phyloP scores from a whole-genome alignment of 2,888 invertebrate genomes.

The Zygaena filipendulae region DNA sequence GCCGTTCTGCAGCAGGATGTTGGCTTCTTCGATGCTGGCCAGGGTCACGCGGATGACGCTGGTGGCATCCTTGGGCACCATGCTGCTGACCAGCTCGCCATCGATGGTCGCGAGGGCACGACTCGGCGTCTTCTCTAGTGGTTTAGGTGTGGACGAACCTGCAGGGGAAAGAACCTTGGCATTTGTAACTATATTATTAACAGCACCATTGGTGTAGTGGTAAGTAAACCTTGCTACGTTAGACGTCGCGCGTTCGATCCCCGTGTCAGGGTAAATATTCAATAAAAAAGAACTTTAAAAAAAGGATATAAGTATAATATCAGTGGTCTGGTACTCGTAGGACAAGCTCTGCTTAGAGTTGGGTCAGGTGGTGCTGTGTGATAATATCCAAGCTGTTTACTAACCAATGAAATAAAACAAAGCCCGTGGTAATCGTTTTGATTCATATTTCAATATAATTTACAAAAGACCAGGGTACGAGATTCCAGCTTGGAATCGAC shows the following conservation, averaged over 20 bases:
- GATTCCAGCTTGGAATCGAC: too few relatives aligned
- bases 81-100: conserved; percentile 56
- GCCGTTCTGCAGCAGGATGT: conserved; percentile 83
- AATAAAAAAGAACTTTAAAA: too few relatives aligned
- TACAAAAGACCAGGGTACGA: too few relatives aligned
- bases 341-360: too few relatives aligned
- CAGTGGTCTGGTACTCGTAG: too few relatives aligned
- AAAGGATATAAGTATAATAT: conserved; percentile 3
- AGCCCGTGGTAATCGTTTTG: too few relatives aligned
- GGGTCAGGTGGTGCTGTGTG: too few relatives aligned
- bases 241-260: conserved; percentile 5
- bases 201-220: too few relatives aligned
- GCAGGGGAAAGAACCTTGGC: conserved; percentile 11
- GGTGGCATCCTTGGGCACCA: conserved; percentile 68
- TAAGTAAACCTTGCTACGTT: background rate
- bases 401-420: too few relatives aligned
- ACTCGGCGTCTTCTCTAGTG: conserved; percentile 41
- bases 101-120: conserved; percentile 52
- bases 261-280: too few relatives aligned
- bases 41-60: conserved; percentile 79
- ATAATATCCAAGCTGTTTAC: too few relatives aligned
- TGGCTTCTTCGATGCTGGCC: conserved; percentile 80
- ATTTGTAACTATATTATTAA: conserved; percentile 13
- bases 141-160: conserved; percentile 58
- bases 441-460: too few relatives aligned